Evolutionary conservation across 2,888 invertebrate genomes (phyloP), one percentile per base, ranked within the genome.

Genomic region (Catocala nupta): DNA sequence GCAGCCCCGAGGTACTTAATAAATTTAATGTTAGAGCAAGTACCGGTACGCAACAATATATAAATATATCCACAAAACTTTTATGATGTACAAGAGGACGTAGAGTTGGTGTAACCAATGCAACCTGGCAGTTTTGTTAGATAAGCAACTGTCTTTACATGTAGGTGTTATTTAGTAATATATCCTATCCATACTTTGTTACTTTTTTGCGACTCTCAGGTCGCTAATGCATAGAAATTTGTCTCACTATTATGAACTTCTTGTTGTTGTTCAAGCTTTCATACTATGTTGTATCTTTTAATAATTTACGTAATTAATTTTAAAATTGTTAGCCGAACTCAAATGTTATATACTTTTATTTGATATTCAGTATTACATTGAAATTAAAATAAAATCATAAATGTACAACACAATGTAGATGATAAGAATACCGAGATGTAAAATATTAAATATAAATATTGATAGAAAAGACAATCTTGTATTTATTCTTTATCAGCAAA

Each of bases 1-100:
- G 86, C 87, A 89, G 87, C 89, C 86, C 84, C 83, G 67, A 78
- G 69, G 86, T 91, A 90, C 90, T 89, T 91, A 90, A 87, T 86
- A 85, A 85, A 77, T 68, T 59, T 68, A 71, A 63, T 61, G 51
- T 59, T 36, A 52, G 70, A 33, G 36, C 47, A 45, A 50, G 51
- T 54, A 63, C 52, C 51, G 13, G 50, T 11, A n/a, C n/a, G 10
- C n/a, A n/a, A 49, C 11, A 5, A n/a, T 49, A 33, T 39, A 49
- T 25, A 34, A 47, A 47, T 34, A 10, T 34, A 1, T 49, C 49
- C 5, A 16, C 16, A 10, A 47, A 9, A 2, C 47, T 11, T 43
- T 47, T 6, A n/a, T 16, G 47, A 16, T 25, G 47, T 45, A 45
- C 16, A 39, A 39, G 4, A 49, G 5, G 49, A n/a, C 49, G 1